Evolutionary conservation across 2,113 vertebrate species (phyloP).

Genomic region (Mus spicilegus): DNA sequence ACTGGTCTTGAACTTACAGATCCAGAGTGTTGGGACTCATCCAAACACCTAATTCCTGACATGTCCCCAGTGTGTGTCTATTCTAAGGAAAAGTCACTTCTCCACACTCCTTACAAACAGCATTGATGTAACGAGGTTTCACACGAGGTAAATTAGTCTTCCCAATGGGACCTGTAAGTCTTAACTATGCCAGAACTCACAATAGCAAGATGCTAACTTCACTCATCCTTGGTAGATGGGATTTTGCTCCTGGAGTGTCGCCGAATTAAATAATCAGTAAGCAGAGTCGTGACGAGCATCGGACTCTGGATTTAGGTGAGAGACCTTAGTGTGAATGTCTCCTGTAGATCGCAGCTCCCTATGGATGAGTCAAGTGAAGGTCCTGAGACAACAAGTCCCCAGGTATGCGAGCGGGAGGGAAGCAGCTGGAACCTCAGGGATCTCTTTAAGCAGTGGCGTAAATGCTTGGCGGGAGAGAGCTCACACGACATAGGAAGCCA

Average conservation of each 20-base stretch:
- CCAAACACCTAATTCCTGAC: background rate
- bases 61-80: no score
- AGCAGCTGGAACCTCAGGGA: background rate
- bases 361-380: background rate
- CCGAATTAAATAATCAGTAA: no score
- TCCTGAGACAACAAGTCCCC: background rate
- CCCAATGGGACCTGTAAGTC: background rate
- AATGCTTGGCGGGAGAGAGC: background rate
- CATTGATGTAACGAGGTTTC: background rate
- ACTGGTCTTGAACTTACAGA: background rate
- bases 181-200: background rate
- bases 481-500: background rate
- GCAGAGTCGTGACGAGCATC: no score
- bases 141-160: background rate
- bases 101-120: background rate
- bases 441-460: background rate
- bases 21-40: background rate
- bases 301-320: background rate
- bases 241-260: no score
- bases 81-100: background rate
- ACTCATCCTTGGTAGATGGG: no score
- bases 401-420: accelerated
- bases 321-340: background rate
- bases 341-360: accelerated
- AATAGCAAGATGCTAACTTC: no score